These are phyloP conservation scores for Castor canadensis DNA, from an alignment of 2,113 vertebrate genomes.

Conservation along the genomic window DNA sequence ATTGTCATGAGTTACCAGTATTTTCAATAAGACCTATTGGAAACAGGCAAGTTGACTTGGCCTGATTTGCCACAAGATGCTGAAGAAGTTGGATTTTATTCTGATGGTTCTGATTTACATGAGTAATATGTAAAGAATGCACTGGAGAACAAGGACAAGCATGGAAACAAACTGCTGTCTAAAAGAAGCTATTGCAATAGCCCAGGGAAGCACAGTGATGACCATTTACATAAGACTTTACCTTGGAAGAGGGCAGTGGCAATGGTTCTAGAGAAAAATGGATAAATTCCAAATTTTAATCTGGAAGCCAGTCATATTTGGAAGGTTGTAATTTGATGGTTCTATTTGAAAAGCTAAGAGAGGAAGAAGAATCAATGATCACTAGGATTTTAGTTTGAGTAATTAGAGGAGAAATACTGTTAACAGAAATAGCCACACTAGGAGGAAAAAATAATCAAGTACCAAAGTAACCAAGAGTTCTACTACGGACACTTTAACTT, in stretches of 20 bases:
- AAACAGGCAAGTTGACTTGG: background rate
- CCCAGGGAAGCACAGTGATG: background rate
- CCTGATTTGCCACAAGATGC: background rate
- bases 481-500: background rate
- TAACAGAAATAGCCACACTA: background rate
- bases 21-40: background rate
- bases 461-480: background rate
- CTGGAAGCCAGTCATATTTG: background rate
- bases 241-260: background rate
- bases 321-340: background rate
- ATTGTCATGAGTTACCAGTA: background rate
- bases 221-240: background rate
- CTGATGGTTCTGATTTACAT: conserved; percentile 7
- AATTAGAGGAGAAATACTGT: background rate
- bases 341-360: background rate
- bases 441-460: too few relatives aligned
- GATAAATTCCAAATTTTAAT: background rate
- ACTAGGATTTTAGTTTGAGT: background rate
- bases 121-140: background rate
- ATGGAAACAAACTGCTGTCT: background rate
- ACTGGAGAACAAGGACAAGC: background rate
- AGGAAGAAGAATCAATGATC: background rate
- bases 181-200: background rate
- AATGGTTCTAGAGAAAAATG: background rate
- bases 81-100: conserved; percentile 5